phyloP scores from a whole-genome alignment of 2,797 vertebrate genomes.

The Alfaro cultratus region DNA sequence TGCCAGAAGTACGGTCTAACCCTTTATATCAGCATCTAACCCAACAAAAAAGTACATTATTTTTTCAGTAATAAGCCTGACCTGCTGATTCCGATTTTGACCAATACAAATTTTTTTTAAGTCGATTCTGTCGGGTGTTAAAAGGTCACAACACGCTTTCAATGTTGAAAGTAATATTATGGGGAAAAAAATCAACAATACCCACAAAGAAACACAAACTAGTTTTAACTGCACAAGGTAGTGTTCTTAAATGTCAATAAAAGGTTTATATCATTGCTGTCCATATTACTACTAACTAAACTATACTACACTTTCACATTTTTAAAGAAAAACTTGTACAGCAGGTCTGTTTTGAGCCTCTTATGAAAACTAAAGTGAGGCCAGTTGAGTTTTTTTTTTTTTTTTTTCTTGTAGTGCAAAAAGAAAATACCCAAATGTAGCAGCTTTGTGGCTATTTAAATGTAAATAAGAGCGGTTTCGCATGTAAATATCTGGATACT shows the following conservation, averaged over 20 bases:
- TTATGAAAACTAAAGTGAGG: background rate
- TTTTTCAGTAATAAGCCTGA: background rate
- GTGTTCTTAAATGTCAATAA: background rate
- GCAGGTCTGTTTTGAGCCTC: background rate
- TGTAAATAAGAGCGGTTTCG: background rate
- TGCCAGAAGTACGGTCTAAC: conserved; percentile 92
- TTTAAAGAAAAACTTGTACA: background rate
- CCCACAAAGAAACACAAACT: background rate
- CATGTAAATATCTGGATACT: background rate
- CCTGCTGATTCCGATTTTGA: background rate
- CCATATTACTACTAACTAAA: background rate
- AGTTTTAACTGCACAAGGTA: background rate
- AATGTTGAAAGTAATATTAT: background rate
- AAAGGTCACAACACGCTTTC: background rate
- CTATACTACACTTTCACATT: background rate
- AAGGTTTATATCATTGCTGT: background rate
- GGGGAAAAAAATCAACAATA: background rate
- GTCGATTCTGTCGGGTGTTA: no score
- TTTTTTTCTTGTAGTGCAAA: background rate
- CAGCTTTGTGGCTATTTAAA: background rate
- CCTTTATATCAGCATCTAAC: background rate
- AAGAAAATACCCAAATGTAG: background rate
- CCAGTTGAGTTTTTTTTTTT: background rate
- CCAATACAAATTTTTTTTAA: background rate
- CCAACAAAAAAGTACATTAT: background rate